A percentile compares a stretch with the other conserved stretches of the same genome.
Conservation (phyloP, 1,140 invertebrate genomes). For the Scaptomyza pallida region DNA sequence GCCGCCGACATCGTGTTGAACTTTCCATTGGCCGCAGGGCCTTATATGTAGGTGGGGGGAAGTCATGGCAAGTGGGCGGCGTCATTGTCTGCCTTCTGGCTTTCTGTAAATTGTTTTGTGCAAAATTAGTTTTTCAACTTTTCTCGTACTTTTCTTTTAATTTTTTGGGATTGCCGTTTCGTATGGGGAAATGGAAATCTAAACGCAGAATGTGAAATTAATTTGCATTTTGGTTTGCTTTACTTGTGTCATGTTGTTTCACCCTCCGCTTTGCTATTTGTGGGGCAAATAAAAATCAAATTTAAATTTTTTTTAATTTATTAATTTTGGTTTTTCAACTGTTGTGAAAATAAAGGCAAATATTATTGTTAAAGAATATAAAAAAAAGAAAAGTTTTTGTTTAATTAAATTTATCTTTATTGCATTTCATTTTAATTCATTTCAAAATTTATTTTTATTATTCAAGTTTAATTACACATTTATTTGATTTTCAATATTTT, state of each 20-base stretch:
- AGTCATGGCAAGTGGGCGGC: background rate
- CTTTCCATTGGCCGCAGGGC: conserved; percentile 27
- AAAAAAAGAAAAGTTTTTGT: background rate
- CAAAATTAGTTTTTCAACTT: conserved; percentile 82
- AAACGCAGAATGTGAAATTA: conserved; percentile 77
- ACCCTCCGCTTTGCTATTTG: no score
- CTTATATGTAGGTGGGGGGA: background rate
- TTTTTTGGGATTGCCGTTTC: conserved; percentile 24
- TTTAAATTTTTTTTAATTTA: conserved; percentile 81
- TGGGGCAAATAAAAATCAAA: conserved; percentile 74
- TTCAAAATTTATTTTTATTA: conserved; percentile 41
- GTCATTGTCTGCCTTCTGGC: conserved; percentile 42
- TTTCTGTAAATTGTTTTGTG: conserved; percentile 78
- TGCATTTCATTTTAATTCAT: conserved; percentile 27
- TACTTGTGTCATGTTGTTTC: conserved; percentile 46
- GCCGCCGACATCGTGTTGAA: conserved; percentile 20
- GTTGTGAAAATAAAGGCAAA: no score
- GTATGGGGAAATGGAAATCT: no score
- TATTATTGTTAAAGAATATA: conserved; percentile 11
- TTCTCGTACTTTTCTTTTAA: conserved; percentile 49
- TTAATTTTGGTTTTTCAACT: conserved; percentile 55
- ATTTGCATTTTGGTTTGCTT: conserved; percentile 67
- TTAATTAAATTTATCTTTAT: conserved; percentile 17
- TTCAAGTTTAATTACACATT: conserved; percentile 11
- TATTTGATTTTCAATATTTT: conserved; percentile 60